Percentiles rank a stretch among this genome's conserved stretches.
Evolutionary conservation across 53 echinoderm and acorn worm genomes (phyloP).

Genomic region (Holothuria scabra): DNA sequence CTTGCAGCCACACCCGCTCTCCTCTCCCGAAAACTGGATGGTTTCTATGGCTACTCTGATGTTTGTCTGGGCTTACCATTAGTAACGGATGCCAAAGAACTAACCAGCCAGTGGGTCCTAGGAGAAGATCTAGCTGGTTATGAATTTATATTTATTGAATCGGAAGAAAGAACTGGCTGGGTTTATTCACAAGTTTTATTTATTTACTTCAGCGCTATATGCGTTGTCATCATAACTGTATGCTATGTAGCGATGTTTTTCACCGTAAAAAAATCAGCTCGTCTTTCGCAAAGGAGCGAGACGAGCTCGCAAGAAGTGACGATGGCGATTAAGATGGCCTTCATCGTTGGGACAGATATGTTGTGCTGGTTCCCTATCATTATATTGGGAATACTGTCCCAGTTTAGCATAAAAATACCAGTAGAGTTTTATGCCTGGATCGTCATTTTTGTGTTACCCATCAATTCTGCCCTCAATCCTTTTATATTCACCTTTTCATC

Average conservation of each 20-base stretch:
- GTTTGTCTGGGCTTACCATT: conserved; percentile 72
- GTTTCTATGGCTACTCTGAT: conserved; percentile 73
- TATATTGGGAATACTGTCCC: conserved; percentile 65
- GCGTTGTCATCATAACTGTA: conserved; percentile 47
- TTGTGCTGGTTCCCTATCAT: conserved; percentile 74
- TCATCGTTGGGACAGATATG: conserved; percentile 75
- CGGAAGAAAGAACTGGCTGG: conserved; percentile 59
- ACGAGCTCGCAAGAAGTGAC: conserved; percentile 52
- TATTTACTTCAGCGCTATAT: conserved; percentile 60
- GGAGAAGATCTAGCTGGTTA: conserved; percentile 27
- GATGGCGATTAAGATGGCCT: conserved; percentile 70
- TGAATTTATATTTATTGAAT: background rate
- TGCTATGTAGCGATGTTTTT: conserved; percentile 65
- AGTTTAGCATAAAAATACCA: conserved; percentile 56
- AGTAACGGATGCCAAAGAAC: conserved; percentile 62
- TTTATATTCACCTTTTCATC: conserved; percentile 70
- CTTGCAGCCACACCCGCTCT: conserved; percentile 59
- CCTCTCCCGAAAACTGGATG: conserved; percentile 27
- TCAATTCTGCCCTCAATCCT: conserved; percentile 74
- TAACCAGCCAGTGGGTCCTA: conserved; percentile 36
- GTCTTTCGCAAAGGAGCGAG: conserved; percentile 42
- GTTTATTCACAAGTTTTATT: conserved; percentile 64
- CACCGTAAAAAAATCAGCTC: conserved; percentile 51
- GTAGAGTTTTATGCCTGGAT: conserved; percentile 70
- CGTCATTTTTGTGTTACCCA: conserved; percentile 68